A percentile compares a stretch with the other conserved stretches of the same genome.
phyloP scores from a whole-genome alignment of 2,888 invertebrate genomes.

The Eretmocerus hayati region DNA sequence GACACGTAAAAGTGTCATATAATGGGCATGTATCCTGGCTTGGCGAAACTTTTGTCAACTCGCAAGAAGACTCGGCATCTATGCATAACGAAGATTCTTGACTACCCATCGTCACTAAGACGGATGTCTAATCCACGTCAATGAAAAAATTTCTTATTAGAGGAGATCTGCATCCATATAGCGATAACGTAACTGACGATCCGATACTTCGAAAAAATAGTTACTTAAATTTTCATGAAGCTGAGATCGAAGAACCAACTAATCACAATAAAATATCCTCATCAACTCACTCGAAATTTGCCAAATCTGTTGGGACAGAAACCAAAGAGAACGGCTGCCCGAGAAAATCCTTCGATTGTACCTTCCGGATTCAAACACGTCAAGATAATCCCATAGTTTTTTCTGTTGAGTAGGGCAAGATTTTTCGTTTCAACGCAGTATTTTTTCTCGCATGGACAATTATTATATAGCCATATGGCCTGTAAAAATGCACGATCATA shows the following conservation, averaged over 20 bases:
- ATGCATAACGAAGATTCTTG: conserved; percentile 20
- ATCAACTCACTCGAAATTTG: conserved; percentile 32
- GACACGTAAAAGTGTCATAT: conserved; percentile 10
- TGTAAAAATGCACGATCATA: conserved; percentile 1
- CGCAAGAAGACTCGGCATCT: conserved; percentile 22
- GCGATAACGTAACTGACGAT: no score
- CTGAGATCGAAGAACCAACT: no score
- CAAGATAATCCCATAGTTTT: conserved; percentile 37
- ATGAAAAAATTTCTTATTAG: no score
- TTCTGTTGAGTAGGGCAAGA: conserved; percentile 17
- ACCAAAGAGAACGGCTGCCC: conserved; percentile 40
- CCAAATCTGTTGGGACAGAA: conserved; percentile 44
- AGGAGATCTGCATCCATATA: no score
- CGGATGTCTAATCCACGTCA: conserved; percentile 21
- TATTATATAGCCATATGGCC: conserved; percentile 17
- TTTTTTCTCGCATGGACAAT: not conserved
- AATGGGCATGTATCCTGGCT: conserved; percentile 6
- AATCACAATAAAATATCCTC: no score
- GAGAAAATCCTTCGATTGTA: conserved; percentile 29
- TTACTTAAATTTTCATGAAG: no score
- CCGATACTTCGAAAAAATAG: no score
- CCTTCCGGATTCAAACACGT: conserved; percentile 40
- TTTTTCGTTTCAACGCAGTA: conserved; percentile 6
- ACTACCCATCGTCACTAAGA: conserved; percentile 20
- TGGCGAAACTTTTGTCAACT: conserved; percentile 3